Evolutionary conservation across 2,888 invertebrate species (phyloP), one percentile per base, ranked within the genome.

Genomic region (Oscheius sp.): DNA sequence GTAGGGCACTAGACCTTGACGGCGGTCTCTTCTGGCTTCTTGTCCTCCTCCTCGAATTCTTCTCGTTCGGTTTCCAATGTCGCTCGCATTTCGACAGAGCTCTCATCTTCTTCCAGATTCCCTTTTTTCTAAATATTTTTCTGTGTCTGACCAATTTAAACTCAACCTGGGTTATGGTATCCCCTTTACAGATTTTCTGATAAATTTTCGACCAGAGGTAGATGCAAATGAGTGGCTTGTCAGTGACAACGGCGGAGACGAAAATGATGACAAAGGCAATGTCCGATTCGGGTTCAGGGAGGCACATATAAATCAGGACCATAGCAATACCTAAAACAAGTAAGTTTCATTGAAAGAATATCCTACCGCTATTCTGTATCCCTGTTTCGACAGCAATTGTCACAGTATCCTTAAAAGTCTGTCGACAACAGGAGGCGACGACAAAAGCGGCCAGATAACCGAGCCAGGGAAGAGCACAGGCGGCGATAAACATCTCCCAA

Each of bases 321-420:
- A 75, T 69, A 9, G 80, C 76, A n/a, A 81, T 76, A 43, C 78
- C 75, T 76, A 21, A 53, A 9, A 35, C 3, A 13, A 58, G 29
- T 12, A 16, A 2, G 21, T 49, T 16, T 18, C 52, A 29, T 13
- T 9, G 7, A 23, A 23, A 23, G 3, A 41, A 27, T 27, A n/a
- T 27, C 68, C 49, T 18, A 79, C 80, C 79, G 9, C 76, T 66
- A 61, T 82, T 82, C 53, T 82, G 82, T 23, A 82, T 75, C 7
- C 82, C 82, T 23, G 82, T 82, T 45, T 82, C 82, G 43, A 82
- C 81, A 58, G 82, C 82, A 35, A 83, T 80, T 1, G 82, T 82
- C 23, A 76, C 43, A n/a, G 73, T 25, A 43, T 83, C 75, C 9
- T 64, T 70, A 35, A 64, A 73, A 16, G 58, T 29, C 49, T 74